phyloP scores from a whole-genome alignment of 2,888 invertebrate genomes.

The Cosmia pyralina region DNA sequence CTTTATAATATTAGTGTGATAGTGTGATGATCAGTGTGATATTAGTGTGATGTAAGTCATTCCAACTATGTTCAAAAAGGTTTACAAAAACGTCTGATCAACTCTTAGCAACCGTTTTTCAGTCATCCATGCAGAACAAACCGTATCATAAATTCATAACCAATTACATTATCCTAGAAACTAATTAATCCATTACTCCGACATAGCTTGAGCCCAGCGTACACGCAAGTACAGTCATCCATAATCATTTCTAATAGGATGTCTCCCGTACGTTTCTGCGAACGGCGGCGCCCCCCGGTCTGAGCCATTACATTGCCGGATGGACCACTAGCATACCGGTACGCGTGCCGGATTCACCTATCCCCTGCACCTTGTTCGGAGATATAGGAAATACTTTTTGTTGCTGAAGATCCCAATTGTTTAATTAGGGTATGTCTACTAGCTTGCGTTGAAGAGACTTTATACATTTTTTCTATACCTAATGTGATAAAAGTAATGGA shows the following conservation, averaged over 20 bases:
- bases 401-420: conserved; percentile 18
- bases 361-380: conserved; percentile 45
- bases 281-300: conserved; percentile 73
- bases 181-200: conserved; percentile 52
- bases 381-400: conserved; percentile 49
- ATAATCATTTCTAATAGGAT: conserved; percentile 71
- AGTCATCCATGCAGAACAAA: neutral
- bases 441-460: neutral
- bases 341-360: conserved; percentile 61
- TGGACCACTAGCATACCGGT: conserved; percentile 58
- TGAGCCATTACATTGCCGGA: conserved; percentile 64
- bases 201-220: conserved; percentile 19
- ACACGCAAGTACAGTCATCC: conserved; percentile 51
- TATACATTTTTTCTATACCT: neutral
- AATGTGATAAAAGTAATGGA: neutral
- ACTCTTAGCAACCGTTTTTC: neutral
- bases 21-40: no score
- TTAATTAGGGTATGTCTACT: conserved; percentile 1
- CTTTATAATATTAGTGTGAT: no score
- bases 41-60: no score
- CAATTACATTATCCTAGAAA: conserved; percentile 10
- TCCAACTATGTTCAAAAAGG: no score
- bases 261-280: conserved; percentile 66
- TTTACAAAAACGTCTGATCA: no score
- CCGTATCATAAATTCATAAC: conserved; percentile 10